phyloP scores from a whole-genome alignment of 2,888 invertebrate species.

The Acronicta leporina region DNA sequence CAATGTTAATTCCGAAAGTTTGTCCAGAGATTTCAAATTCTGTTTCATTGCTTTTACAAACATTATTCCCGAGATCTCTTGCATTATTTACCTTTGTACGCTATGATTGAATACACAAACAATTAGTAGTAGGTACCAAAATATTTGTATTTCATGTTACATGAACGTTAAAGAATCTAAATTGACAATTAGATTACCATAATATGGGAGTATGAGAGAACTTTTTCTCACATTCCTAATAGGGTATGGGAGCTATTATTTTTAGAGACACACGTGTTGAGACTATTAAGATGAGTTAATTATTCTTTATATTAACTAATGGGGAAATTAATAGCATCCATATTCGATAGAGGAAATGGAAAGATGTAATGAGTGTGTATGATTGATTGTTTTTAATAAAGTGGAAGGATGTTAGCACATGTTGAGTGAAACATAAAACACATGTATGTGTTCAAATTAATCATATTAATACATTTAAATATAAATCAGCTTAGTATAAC shows the following conservation, averaged over 20 bases:
- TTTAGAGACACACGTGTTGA: conserved; percentile 42
- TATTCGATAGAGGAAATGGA: conserved; percentile 32
- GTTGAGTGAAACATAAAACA: conserved; percentile 10
- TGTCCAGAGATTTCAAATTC: conserved; percentile 36
- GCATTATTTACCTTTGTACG: conserved; percentile 54
- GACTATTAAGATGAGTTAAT: conserved; percentile 49
- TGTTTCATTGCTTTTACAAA: conserved; percentile 28
- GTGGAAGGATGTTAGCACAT: conserved; percentile 14
- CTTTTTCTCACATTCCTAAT: conserved; percentile 33
- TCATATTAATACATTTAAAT: not conserved
- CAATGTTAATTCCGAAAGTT: conserved; percentile 32
- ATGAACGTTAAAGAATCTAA: conserved; percentile 61
- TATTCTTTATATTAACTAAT: conserved; percentile 44
- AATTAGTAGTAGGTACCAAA: conserved; percentile 54
- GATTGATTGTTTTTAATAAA: conserved; percentile 39
- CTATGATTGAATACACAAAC: conserved; percentile 56
- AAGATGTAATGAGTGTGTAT: conserved; percentile 25
- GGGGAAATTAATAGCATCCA: conserved; percentile 31
- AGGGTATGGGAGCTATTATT: conserved; percentile 49
- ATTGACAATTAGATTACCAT: conserved; percentile 68
- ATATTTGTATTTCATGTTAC: conserved; percentile 48
- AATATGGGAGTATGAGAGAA: conserved; percentile 42
- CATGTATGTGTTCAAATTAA: conserved; percentile 11
- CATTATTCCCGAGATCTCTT: conserved; percentile 27
- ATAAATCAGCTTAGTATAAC: not conserved